phyloP scores from a whole-genome alignment of 2,797 vertebrate species.

The Cryptoblepharus egeriae region DNA sequence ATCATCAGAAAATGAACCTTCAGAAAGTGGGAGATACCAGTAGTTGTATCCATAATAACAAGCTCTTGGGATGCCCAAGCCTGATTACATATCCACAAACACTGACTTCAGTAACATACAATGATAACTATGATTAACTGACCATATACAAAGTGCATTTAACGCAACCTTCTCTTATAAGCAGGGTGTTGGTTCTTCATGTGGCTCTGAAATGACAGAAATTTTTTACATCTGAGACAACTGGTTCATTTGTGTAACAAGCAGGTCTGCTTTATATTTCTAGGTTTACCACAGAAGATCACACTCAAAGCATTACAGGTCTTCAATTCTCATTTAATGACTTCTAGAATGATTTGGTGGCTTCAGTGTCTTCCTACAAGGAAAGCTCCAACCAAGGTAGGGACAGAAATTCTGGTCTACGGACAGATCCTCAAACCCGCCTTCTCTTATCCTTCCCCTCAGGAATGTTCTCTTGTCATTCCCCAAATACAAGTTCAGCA shows the following conservation, averaged over 20 bases:
- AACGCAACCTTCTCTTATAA: neutral
- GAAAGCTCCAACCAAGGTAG: neutral
- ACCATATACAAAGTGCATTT: neutral
- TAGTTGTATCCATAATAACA: no score
- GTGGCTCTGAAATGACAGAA: neutral
- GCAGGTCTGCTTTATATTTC: neutral
- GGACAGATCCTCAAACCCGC: neutral
- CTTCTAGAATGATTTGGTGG: constrained; percentile 8
- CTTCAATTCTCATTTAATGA: constrained; percentile 30
- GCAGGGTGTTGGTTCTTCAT: neutral
- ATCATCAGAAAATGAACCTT: no score
- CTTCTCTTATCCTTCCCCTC: neutral
- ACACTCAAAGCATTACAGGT: neutral
- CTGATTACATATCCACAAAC: no score
- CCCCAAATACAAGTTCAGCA: constrained; percentile 15
- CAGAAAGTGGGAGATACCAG: no score
- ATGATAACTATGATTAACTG: no score
- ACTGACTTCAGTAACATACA: no score
- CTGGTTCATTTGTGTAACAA: no score
- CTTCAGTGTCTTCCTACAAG: neutral
- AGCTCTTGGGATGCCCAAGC: no score
- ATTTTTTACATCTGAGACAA: neutral
- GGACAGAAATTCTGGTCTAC: neutral
- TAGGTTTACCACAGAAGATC: neutral
- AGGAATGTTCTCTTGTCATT: neutral